Evolutionary conservation across 2,797 vertebrate species (phyloP).

Genomic region (Pygocentrus nattereri): DNA sequence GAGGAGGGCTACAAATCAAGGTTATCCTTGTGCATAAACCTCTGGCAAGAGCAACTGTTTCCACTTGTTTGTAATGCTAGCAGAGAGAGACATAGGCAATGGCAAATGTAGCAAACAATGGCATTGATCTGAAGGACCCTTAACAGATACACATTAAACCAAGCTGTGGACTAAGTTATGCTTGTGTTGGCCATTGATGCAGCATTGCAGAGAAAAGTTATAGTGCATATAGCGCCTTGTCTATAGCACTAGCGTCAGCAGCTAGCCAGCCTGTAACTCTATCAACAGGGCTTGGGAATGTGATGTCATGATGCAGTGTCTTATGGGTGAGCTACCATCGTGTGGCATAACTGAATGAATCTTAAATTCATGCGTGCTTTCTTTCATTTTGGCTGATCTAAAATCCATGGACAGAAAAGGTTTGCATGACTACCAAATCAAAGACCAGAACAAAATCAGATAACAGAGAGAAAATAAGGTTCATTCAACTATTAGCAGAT

Average conservation of each 20-base stretch:
- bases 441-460: too few species aligned
- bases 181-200: neutral
- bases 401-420: too few species aligned
- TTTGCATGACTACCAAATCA: too few species aligned
- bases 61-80: slow-evolving; percentile 24
- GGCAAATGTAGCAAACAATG: slow-evolving; percentile 15
- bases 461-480: too few species aligned
- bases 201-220: neutral
- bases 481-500: too few species aligned
- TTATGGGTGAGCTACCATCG: too few species aligned
- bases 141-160: neutral
- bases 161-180: neutral
- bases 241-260: neutral
- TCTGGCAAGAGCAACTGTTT: slow-evolving; percentile 33
- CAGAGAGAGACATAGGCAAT: slow-evolving; percentile 2
- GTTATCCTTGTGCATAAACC: slow-evolving; percentile 31
- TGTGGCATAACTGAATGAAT: too few species aligned
- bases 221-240: neutral
- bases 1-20: neutral
- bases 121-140: slow-evolving; percentile 1
- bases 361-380: too few species aligned
- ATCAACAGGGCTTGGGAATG: neutral
- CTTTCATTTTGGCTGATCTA: too few species aligned
- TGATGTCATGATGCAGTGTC: too few species aligned
- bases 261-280: neutral